phyloP scores from a whole-genome alignment of 2,888 invertebrate genomes.

The Hypselothyrea guttata region DNA sequence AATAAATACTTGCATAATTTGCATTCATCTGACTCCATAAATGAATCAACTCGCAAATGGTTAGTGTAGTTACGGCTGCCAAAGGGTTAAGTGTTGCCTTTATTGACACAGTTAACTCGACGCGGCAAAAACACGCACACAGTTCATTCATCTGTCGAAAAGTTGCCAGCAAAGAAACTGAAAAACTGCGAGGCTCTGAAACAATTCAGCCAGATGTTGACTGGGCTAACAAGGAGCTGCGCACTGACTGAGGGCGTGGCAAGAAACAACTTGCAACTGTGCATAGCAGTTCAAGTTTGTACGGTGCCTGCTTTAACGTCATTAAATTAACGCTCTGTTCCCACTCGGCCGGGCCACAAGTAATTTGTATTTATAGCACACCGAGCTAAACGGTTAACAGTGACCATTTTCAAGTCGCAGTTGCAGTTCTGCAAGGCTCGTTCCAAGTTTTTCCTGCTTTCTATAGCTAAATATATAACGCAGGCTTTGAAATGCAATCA shows the following conservation, averaged over 20 bases:
- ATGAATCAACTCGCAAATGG: not conserved
- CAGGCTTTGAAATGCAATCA: not conserved
- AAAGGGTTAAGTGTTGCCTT: conserved; percentile 32
- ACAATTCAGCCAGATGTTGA: not conserved
- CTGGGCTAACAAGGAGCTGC: not conserved
- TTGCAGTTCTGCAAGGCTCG: not conserved
- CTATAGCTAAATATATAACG: not conserved
- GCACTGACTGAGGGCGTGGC: not conserved
- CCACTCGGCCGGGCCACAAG: conserved; percentile 37
- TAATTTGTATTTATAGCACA: conserved; percentile 43
- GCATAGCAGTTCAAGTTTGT: conserved; percentile 2
- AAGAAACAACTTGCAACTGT: not conserved
- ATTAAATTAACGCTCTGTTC: conserved; percentile 45
- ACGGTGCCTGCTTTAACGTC: conserved; percentile 33
- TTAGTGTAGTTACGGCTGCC: not conserved
- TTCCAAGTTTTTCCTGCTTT: conserved; percentile 1
- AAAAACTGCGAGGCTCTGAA: no score
- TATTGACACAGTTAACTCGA: conserved; percentile 38
- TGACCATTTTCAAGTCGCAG: not conserved
- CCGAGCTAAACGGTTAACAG: not conserved
- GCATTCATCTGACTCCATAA: not conserved
- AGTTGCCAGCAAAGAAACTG: conserved; percentile 20
- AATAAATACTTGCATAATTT: not conserved
- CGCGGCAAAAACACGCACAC: conserved; percentile 25
- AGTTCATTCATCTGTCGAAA: conserved; percentile 41